These are phyloP conservation scores for Orchesella flavescens DNA, from an alignment of 2,888 invertebrate species.

Conservation along the genomic window DNA sequence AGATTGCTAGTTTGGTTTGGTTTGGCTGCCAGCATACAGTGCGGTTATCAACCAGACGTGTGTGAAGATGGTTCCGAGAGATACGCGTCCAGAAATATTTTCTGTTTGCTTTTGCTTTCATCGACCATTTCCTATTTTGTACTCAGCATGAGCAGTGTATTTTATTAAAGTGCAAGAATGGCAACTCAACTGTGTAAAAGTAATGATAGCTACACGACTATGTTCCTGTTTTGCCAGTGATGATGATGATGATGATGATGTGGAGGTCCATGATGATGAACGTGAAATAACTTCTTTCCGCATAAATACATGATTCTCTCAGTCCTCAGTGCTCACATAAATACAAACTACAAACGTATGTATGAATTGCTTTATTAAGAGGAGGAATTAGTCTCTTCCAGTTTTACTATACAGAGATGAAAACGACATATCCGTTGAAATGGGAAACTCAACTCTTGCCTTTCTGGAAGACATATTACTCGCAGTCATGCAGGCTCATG, in stretches of 20 bases:
- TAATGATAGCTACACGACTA: not conserved
- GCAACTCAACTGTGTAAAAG: not conserved
- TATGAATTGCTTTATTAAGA: not conserved
- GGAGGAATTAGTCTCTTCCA: not conserved
- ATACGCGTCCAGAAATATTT: too few species aligned
- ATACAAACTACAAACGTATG: too few species aligned
- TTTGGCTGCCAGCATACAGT: too few species aligned
- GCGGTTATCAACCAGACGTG: too few species aligned
- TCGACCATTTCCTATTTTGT: too few species aligned
- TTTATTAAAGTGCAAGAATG: not conserved
- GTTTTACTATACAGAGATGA: not conserved
- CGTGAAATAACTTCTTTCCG: conserved; percentile 27
- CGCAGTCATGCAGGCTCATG: conserved; percentile 25
- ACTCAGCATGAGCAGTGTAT: too few species aligned
- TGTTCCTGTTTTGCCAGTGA: too few species aligned
- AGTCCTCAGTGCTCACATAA: too few species aligned
- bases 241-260: conserved; percentile 23
- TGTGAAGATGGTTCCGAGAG: too few species aligned
- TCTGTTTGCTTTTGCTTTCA: too few species aligned
- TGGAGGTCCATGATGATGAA: conserved; percentile 25
- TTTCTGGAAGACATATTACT: conserved; percentile 38
- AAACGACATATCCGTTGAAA: not conserved
- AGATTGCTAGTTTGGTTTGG: too few species aligned
- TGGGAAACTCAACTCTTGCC: too few species aligned
- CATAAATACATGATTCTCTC: not conserved